Percentiles rank a stretch among this genome's conserved stretches.
Conservation (phyloP, 30 jellyfish, hydroid and myxozoan genomes). For the Turritopsis rubra region DNA sequence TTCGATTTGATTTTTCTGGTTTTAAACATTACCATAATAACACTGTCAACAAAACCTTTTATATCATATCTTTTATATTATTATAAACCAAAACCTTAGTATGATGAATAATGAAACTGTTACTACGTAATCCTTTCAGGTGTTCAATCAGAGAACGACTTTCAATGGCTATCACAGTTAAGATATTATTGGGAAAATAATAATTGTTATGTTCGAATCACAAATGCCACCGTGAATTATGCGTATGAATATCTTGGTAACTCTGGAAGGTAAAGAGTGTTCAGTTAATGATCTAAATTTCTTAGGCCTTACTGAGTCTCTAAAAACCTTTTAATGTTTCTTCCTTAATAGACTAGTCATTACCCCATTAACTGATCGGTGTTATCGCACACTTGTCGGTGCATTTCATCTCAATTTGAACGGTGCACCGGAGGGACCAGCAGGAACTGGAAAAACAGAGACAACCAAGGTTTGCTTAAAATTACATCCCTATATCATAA, state of each 20-base stretch:
- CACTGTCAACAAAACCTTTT: too few relatives aligned
- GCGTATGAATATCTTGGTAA: constrained; percentile 94
- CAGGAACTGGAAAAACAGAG: constrained; percentile 97
- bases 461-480: constrained; percentile 60
- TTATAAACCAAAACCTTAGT: too few relatives aligned
- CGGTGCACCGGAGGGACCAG: constrained; percentile 99
- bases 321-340: not conserved
- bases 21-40: too few relatives aligned
- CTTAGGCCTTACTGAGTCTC: not conserved
- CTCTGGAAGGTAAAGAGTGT: constrained; percentile 63
- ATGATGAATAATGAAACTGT: not conserved
- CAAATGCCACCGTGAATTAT: constrained; percentile 86
- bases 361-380: constrained; percentile 96
- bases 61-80: too few relatives aligned
- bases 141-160: constrained; percentile 88
- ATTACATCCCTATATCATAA: not conserved
- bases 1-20: too few relatives aligned
- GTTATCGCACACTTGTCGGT: constrained; percentile 93
- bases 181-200: constrained; percentile 88
- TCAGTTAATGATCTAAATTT: not conserved
- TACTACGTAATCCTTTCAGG: constrained; percentile 28
- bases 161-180: constrained; percentile 89
- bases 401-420: constrained; percentile 90
- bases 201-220: constrained; percentile 77
- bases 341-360: constrained; percentile 55